Percentiles rank a stretch among this genome's conserved stretches.
These are phyloP conservation scores for Prionailurus viverrinus DNA, from an alignment of 2,113 vertebrate genomes.

Conservation along the genomic window DNA sequence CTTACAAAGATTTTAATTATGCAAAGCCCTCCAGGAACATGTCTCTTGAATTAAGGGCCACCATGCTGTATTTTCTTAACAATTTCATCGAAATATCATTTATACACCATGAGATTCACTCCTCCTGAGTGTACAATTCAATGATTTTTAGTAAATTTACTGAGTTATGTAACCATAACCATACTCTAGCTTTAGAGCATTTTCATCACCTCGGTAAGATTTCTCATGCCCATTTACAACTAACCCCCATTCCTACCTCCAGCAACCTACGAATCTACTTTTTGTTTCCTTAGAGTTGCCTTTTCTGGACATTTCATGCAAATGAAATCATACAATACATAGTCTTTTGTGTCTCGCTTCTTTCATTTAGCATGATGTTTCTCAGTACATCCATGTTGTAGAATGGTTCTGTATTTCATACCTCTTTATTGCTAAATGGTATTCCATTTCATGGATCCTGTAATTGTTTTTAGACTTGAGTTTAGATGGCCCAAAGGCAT, in stretches of 20 bases:
- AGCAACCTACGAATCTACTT: not conserved
- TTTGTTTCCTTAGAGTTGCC: not conserved
- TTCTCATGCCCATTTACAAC: not conserved
- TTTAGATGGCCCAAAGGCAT: not conserved
- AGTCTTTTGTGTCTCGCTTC: not conserved
- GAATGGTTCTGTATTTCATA: not conserved
- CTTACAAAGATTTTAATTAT: slow-evolving; percentile 12
- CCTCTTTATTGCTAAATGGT: not conserved
- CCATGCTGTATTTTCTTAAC: not conserved
- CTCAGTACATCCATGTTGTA: not conserved
- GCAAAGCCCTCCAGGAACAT: not conserved
- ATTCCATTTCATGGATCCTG: not conserved
- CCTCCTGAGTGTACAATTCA: slow-evolving; percentile 11
- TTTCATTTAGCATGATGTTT: not conserved
- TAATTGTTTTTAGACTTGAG: not conserved
- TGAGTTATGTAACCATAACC: not conserved
- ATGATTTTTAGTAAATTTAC: slow-evolving; percentile 51
- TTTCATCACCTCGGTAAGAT: not conserved
- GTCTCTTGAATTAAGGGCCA: slow-evolving; percentile 43
- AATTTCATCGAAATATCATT: slow-evolving; percentile 1
- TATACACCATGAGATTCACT: slow-evolving; percentile 9
- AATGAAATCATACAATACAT: not conserved
- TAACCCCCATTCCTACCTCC: not conserved
- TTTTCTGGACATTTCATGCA: not conserved
- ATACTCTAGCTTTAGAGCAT: slow-evolving; percentile 18